Percentiles rank a stretch among this genome's conserved stretches.
These are phyloP conservation scores for Argya squamiceps DNA, from an alignment of 2,797 vertebrate species.

Conservation along the genomic window DNA sequence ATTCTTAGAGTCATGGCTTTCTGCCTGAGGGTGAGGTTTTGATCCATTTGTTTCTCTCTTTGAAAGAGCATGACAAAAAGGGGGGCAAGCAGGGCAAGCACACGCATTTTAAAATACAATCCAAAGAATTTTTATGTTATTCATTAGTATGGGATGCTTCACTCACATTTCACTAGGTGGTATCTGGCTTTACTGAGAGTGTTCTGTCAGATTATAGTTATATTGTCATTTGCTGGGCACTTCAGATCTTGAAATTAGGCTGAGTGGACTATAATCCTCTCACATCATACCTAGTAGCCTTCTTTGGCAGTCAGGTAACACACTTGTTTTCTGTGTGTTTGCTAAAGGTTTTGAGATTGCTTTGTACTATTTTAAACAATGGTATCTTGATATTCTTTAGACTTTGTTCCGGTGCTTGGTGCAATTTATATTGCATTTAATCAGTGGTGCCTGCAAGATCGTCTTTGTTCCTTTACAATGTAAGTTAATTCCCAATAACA, in stretches of 20 bases:
- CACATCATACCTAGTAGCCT: neutral
- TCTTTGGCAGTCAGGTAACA: neutral
- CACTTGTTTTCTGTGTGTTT: neutral
- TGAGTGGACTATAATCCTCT: neutral
- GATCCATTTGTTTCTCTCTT: neutral
- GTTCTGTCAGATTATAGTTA: neutral
- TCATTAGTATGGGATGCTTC: neutral
- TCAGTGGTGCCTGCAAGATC: neutral
- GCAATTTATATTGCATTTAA: neutral
- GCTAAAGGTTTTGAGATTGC: neutral
- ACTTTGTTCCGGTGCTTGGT: neutral
- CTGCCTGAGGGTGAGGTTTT: neutral
- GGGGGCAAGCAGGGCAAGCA: neutral
- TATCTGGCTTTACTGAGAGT: neutral
- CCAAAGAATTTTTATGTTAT: neutral
- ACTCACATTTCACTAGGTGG: neutral
- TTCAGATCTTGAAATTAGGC: neutral
- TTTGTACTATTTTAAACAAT: neutral
- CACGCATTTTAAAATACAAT: neutral
- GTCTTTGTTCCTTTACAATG: neutral
- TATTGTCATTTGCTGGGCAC: neutral
- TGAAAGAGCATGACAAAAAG: neutral
- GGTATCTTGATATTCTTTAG: neutral
- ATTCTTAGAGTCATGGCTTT: neutral
- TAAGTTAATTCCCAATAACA: neutral